A percentile compares a stretch with the other conserved stretches of the same genome.
Conservation (phyloP, 1,140 invertebrate genomes). For the Atopsyche davidsoni region DNA sequence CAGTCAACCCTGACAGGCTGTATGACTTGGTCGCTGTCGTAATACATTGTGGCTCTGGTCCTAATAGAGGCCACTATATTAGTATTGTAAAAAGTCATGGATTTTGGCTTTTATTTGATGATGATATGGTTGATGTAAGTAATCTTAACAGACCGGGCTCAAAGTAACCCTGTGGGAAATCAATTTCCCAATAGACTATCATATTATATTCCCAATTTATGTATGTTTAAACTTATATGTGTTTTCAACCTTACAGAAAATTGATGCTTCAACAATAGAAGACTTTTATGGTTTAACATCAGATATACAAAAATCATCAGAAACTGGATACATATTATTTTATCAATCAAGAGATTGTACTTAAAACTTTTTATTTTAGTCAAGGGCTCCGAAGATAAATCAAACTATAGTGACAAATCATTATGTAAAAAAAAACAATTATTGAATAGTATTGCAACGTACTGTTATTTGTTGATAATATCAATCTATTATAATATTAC, state of each 20-base stretch:
- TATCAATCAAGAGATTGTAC: constrained; percentile 90
- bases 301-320: constrained; percentile 96
- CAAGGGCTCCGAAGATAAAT: neutral
- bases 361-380: constrained; percentile 20
- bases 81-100: constrained; percentile 99
- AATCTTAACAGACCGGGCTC: no score
- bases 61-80: constrained; percentile 99
- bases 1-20: constrained; percentile 92
- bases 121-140: constrained; percentile 99
- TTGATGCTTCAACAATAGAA: constrained; percentile 97
- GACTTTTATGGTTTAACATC: constrained; percentile 99
- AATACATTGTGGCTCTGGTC: constrained; percentile 97
- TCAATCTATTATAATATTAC: constrained; percentile 25
- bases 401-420: constrained; percentile 26
- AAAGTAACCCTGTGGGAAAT: no score
- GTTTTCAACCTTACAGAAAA: constrained; percentile 71
- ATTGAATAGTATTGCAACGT: constrained; percentile 22
- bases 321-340: constrained; percentile 99
- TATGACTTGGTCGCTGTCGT: constrained; percentile 99
- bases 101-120: constrained; percentile 98
- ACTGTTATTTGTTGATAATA: constrained; percentile 29
- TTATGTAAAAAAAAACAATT: constrained; percentile 20
- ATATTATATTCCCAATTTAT: neutral
- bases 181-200: neutral
- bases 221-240: constrained; percentile 1